Evolutionary conservation across 1,140 invertebrate species (phyloP).

Genomic region (Linepithema humile): DNA sequence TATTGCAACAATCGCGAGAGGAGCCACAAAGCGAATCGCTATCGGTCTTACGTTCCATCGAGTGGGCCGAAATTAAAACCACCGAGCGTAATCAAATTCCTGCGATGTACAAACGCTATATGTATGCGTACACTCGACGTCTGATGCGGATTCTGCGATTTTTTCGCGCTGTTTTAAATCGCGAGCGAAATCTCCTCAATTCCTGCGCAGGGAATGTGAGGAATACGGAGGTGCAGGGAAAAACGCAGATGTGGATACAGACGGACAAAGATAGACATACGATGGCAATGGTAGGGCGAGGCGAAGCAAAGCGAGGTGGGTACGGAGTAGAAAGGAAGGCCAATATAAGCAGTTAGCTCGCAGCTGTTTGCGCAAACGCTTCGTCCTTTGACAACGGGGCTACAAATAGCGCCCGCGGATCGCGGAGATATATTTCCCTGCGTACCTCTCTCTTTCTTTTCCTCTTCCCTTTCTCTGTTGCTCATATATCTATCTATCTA

Average conservation of each 20-base stretch:
- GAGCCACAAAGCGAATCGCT: conserved; percentile 20
- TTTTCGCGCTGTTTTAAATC: conserved; percentile 8
- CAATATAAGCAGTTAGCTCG: conserved; percentile 72
- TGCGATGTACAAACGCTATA: conserved; percentile 40
- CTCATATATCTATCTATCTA: background rate
- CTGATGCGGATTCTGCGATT: background rate
- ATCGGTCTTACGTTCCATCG: conserved; percentile 26
- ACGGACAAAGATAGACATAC: conserved; percentile 5
- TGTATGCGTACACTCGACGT: background rate
- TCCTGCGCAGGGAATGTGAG: background rate
- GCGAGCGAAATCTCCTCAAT: background rate
- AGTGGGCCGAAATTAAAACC: conserved; percentile 37
- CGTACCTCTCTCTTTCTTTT: background rate
- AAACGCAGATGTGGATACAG: background rate
- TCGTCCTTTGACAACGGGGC: conserved; percentile 66
- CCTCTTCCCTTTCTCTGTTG: background rate
- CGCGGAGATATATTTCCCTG: conserved; percentile 58
- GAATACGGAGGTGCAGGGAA: background rate
- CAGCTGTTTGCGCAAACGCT: conserved; percentile 71
- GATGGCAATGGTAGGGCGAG: background rate
- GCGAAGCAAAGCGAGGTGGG: conserved; percentile 22
- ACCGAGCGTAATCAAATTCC: conserved; percentile 48
- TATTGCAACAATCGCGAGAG: conserved; percentile 1
- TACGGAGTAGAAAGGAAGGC: conserved; percentile 53
- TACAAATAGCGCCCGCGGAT: conserved; percentile 64